phyloP scores from a whole-genome alignment of 2,113 vertebrate genomes.

The Herpetotheres cachinnans region DNA sequence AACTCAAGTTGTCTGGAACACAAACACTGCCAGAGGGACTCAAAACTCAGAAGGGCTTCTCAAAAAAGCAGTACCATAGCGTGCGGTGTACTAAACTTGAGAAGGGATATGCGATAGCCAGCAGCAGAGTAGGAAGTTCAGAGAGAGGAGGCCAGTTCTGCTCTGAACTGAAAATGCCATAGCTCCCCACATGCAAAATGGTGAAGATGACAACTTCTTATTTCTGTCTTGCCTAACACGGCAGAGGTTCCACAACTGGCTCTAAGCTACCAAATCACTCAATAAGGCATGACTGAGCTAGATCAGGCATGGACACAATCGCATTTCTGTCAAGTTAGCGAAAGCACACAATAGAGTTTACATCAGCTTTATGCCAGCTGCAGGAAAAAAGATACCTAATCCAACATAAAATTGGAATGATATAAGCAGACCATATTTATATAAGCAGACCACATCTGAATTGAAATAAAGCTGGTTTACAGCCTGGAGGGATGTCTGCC shows the following conservation, averaged over 20 bases:
- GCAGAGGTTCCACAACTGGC: background rate
- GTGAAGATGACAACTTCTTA: background rate
- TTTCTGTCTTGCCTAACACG: background rate
- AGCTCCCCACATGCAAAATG: background rate
- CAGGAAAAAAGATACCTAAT: background rate
- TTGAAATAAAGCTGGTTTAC: background rate
- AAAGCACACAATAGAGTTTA: background rate
- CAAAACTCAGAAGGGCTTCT: background rate
- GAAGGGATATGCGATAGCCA: background rate
- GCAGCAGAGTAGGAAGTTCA: background rate
- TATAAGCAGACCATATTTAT: background rate
- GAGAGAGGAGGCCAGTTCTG: background rate
- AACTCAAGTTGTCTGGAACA: background rate
- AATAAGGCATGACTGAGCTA: conserved; percentile 18
- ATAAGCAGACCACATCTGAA: background rate
- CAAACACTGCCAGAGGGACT: background rate
- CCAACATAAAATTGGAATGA: background rate
- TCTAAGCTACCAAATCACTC: background rate
- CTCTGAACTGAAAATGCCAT: background rate
- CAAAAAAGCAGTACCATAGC: background rate
- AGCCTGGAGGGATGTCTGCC: rapidly evolving
- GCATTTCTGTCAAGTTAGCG: background rate
- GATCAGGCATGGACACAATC: background rate
- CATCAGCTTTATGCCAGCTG: background rate
- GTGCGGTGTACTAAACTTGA: rapidly evolving